Evolutionary conservation across 2,888 invertebrate genomes (phyloP).

Genomic region (Micoletzkya japonica): DNA sequence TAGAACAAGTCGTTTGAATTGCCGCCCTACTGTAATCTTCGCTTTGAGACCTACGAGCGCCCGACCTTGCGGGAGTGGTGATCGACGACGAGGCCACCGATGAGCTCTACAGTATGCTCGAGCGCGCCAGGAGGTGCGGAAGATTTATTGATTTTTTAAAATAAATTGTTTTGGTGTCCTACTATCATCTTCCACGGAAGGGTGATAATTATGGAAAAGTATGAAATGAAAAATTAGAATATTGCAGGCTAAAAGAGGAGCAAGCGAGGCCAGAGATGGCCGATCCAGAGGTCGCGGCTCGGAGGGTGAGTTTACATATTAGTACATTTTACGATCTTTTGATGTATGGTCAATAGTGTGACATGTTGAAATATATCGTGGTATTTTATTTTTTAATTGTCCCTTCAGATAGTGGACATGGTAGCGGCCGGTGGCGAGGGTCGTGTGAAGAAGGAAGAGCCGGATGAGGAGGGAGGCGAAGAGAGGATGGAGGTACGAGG

Average conservation of each 20-base stretch:
- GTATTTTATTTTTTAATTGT: neutral
- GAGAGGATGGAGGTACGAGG: constrained; percentile 4
- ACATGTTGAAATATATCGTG: neutral
- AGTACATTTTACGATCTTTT: neutral
- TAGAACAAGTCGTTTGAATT: no score
- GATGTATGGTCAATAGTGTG: no score
- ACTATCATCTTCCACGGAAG: neutral
- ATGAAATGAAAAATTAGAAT: neutral
- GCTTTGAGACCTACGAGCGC: constrained; percentile 21
- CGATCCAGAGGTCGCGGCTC: constrained; percentile 28
- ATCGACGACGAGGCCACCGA: constrained; percentile 62
- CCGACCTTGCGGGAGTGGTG: constrained; percentile 45
- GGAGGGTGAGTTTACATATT: constrained; percentile 1
- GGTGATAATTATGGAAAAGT: neutral
- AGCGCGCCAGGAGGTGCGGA: constrained; percentile 40
- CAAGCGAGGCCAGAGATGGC: constrained; percentile 29
- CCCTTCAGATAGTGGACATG: neutral
- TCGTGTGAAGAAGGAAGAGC: constrained; percentile 12
- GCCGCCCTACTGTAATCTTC: neutral
- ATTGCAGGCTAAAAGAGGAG: constrained; percentile 39
- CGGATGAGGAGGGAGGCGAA: constrained; percentile 13
- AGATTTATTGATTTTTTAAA: neutral
- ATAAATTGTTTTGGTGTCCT: neutral
- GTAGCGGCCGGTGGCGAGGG: constrained; percentile 17
- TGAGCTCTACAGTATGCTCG: constrained; percentile 55